Percentiles rank a stretch among this genome's conserved stretches.
phyloP scores from a whole-genome alignment of 2,113 vertebrate species.

The Saccopteryx bilineata region DNA sequence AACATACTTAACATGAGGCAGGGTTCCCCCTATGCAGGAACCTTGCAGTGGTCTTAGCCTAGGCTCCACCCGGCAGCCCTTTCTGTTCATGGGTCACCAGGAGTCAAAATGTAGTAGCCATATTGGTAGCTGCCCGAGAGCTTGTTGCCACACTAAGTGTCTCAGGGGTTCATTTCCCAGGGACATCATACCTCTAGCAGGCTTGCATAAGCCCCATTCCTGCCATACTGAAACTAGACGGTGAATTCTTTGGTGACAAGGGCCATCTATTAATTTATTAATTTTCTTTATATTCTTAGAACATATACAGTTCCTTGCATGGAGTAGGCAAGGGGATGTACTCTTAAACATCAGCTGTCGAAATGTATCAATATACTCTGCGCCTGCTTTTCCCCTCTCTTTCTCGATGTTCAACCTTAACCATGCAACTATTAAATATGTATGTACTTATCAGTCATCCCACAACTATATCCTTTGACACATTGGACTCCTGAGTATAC shows the following conservation, averaged over 20 bases:
- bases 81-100: rapidly evolving
- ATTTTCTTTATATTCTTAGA: constrained; percentile 1
- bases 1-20: rapidly evolving
- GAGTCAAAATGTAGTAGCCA: neutral
- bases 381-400: neutral
- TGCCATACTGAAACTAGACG: neutral
- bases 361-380: neutral
- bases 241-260: neutral
- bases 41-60: neutral
- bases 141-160: neutral
- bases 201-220: neutral
- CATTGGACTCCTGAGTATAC: neutral
- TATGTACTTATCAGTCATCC: neutral
- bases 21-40: rapidly evolving
- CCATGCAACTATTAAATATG: neutral
- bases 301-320: too few species aligned
- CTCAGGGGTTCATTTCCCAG: neutral
- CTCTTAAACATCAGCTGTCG: neutral
- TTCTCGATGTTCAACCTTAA: neutral
- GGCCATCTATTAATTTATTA: neutral
- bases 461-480: neutral
- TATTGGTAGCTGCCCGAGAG: neutral
- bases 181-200: neutral
- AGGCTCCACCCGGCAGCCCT: neutral
- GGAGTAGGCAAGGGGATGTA: neutral